Evolutionary conservation across 2,797 vertebrate genomes (phyloP).

Genomic region (Neosalanx taihuensis): DNA sequence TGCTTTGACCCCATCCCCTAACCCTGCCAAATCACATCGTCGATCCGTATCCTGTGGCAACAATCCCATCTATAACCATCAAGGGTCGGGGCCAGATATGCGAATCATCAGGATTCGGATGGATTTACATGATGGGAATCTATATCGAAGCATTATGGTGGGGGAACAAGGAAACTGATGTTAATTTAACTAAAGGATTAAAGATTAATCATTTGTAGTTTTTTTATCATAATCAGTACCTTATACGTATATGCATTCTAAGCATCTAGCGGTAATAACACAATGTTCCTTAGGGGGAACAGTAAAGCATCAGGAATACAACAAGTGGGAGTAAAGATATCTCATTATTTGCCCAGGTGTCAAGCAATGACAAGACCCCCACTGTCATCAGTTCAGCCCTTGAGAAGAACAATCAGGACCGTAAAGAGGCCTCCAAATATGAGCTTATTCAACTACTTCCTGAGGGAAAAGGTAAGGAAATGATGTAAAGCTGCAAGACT

Average conservation of each 20-base stretch:
- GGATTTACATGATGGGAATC: conserved; percentile 84
- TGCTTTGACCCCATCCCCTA: conserved; percentile 61
- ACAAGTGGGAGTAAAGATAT: conserved; percentile 43
- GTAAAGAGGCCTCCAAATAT: conserved; percentile 72
- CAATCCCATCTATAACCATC: conserved; percentile 57
- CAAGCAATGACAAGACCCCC: conserved; percentile 90
- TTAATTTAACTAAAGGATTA: not conserved
- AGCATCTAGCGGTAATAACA: conserved; percentile 47
- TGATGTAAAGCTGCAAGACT: not conserved
- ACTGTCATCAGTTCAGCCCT: conserved; percentile 83
- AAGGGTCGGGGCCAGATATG: conserved; percentile 78
- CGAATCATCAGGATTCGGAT: conserved; percentile 85
- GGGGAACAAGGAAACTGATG: not conserved
- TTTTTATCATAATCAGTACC: conserved; percentile 25
- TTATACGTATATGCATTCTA: conserved; percentile 22
- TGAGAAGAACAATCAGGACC: conserved; percentile 87
- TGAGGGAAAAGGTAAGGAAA: conserved; percentile 81
- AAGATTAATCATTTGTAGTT: not conserved
- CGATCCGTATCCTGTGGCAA: conserved; percentile 79
- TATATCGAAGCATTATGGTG: conserved; percentile 92
- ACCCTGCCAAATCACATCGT: conserved; percentile 77
- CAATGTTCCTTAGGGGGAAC: conserved; percentile 14
- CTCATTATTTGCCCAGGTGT: conserved; percentile 72
- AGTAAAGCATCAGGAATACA: conserved; percentile 30
- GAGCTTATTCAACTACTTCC: conserved; percentile 87